phyloP scores from a whole-genome alignment of 92 coral and sea anemone species.

The Palythoa grandis region DNA sequence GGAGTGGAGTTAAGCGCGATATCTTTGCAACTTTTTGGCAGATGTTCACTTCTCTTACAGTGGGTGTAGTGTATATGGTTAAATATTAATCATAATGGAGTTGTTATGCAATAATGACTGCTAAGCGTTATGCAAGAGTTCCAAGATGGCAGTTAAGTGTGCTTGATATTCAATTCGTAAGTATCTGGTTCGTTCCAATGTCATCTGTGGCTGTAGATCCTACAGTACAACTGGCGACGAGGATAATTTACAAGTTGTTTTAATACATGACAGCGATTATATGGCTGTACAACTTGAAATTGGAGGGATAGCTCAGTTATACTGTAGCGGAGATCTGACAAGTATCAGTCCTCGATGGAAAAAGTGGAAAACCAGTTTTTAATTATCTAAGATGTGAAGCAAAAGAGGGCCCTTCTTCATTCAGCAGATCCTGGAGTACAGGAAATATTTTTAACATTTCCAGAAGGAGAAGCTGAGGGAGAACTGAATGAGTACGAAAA shows the following conservation, averaged over 20 bases:
- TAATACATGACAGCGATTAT: conserved; percentile 1
- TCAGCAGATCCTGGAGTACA: no score
- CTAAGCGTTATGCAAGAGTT: background rate
- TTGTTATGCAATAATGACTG: background rate
- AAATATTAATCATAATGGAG: no score
- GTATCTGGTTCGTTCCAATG: background rate
- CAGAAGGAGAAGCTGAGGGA: no score
- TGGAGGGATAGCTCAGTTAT: conserved; percentile 1
- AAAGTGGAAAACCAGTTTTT: conserved; percentile 19
- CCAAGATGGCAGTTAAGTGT: no score
- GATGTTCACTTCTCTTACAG: no score
- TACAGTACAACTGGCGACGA: conserved; percentile 24
- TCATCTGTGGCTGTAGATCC: background rate
- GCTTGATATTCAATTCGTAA: background rate
- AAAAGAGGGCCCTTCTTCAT: no score
- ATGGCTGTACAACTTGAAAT: conserved; percentile 18
- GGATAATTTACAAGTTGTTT: background rate
- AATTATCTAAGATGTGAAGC: background rate
- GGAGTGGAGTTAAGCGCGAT: no score
- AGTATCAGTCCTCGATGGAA: conserved; percentile 21
- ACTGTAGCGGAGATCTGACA: conserved; percentile 23
- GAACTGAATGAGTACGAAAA: no score
- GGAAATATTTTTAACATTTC: no score
- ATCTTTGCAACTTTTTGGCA: no score
- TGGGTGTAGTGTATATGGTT: no score